A percentile compares a stretch with the other conserved stretches of the same genome.
phyloP scores from a whole-genome alignment of 2,113 vertebrate species.

The Ceyx cyanopectus region DNA sequence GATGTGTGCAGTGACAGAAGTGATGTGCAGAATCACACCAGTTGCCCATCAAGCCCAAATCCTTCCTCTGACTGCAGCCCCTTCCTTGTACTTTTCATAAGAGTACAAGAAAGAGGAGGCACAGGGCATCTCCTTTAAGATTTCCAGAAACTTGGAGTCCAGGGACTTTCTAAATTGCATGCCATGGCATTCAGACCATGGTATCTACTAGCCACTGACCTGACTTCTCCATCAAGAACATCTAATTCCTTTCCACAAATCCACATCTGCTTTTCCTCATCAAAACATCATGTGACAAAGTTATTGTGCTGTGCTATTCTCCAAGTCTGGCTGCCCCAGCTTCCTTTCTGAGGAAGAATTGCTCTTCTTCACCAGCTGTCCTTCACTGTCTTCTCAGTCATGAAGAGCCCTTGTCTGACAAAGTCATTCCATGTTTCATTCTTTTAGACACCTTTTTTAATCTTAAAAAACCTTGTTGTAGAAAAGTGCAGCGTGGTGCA shows the following conservation, averaged over 20 bases:
- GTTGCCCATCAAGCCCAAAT: background rate
- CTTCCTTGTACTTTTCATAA: rapidly evolving
- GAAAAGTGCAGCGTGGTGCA: background rate
- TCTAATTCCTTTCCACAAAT: background rate
- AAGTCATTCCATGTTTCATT: background rate
- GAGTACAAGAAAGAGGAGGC: background rate
- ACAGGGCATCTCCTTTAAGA: background rate
- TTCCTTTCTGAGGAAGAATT: background rate
- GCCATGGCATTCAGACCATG: background rate
- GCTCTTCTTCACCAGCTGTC: background rate
- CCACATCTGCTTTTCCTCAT: background rate
- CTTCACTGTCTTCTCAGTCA: background rate
- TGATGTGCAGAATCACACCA: rapidly evolving
- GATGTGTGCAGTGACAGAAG: background rate
- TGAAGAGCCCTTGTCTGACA: background rate
- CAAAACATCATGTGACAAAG: background rate
- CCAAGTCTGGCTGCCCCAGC: background rate
- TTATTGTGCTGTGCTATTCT: background rate
- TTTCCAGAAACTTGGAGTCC: background rate
- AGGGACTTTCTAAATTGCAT: background rate
- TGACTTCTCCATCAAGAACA: background rate
- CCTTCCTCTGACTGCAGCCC: background rate
- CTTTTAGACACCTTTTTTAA: background rate
- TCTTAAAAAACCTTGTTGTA: background rate
- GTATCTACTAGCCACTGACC: rapidly evolving